Base-by-base conservation (phyloP, 2,888 invertebrate genomes). In the Frankliniella intonsa region DNA sequence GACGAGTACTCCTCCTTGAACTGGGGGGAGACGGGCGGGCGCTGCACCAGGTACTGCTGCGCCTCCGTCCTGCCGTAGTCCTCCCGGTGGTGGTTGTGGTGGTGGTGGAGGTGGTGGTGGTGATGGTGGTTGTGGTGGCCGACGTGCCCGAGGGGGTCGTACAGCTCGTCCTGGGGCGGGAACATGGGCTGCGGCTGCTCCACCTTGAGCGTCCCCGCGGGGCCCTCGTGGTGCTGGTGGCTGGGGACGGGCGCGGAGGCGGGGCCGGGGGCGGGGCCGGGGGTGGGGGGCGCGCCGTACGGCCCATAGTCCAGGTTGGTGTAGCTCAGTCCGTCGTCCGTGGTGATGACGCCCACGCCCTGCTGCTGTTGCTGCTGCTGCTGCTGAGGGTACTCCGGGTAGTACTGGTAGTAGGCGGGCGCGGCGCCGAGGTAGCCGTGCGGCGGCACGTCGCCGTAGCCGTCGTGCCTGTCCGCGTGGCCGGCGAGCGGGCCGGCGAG, bases 281-380 rank as follows among this genome's bases (percentile, higher is more conserved):
- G 84, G 82, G 55, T 86, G 69, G 22, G 69, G 69, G 22, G 11
- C 69, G 69, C 22, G 11, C 22, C 82, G 83, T 81, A 84, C 62
- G 83, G 86, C 7, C 91, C 91, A 86, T 95, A 95, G 88, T 97
- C 96, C 85, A 97, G 89, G 87, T 96, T 96, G 0, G 96, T 96
- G 87, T 97, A 97, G 87, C 96, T 95, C 83, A 97, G 90, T 0
- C 96, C 96, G 79, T 95, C 93, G 86, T 95, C 95, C 0, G 95
- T 94, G 86, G 93, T 95, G 85, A 96, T 95, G 80, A 95, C 95
- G 79, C 85, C 84, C n/a, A 85, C 84, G 82, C 82, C 85, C 85
- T 81, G 87, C 84, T 62, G 89, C 84, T 89, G 87, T 84, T 88
- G 87, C 81, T 90, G 86, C 82, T 91, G 87, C 38, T 38, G 84